Evolutionary conservation across 2,113 vertebrate genomes (phyloP).

Genomic region (Okapia johnstoni): DNA sequence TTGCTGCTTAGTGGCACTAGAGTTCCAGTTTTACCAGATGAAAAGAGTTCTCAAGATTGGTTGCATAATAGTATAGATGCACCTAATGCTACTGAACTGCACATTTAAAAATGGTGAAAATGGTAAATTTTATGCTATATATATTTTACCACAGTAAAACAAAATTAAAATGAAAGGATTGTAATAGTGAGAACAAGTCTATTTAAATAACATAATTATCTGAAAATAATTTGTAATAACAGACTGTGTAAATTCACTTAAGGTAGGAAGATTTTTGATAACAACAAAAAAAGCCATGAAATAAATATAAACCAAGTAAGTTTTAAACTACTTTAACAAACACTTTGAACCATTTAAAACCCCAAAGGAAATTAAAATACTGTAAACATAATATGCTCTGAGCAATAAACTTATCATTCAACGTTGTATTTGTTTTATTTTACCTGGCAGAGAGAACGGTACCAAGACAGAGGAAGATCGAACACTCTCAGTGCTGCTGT

Average conservation of each 20-base stretch:
- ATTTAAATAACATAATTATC: neutral
- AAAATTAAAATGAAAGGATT: neutral
- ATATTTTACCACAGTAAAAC: neutral
- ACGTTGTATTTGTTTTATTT: neutral
- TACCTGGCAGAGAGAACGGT: slow-evolving; percentile 88
- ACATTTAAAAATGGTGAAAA: neutral
- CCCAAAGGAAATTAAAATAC: neutral
- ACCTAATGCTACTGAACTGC: neutral
- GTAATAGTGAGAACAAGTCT: neutral
- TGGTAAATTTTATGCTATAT: neutral
- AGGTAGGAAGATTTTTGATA: neutral
- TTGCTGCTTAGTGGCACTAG: neutral
- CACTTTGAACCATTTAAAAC: neutral
- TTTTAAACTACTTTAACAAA: slow-evolving; percentile 26
- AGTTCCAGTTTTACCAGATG: neutral
- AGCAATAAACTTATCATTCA: neutral
- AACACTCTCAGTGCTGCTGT: slow-evolving; percentile 83
- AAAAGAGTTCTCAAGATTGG: neutral
- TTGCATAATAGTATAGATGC: neutral
- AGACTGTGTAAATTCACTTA: neutral
- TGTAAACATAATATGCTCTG: neutral
- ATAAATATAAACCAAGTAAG: neutral
- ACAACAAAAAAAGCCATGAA: neutral
- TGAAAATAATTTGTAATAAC: neutral
- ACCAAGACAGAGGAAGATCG: slow-evolving; percentile 89